These are phyloP conservation scores for Microhierax caerulescens DNA, from an alignment of 2,797 vertebrate genomes.

Conservation along the genomic window DNA sequence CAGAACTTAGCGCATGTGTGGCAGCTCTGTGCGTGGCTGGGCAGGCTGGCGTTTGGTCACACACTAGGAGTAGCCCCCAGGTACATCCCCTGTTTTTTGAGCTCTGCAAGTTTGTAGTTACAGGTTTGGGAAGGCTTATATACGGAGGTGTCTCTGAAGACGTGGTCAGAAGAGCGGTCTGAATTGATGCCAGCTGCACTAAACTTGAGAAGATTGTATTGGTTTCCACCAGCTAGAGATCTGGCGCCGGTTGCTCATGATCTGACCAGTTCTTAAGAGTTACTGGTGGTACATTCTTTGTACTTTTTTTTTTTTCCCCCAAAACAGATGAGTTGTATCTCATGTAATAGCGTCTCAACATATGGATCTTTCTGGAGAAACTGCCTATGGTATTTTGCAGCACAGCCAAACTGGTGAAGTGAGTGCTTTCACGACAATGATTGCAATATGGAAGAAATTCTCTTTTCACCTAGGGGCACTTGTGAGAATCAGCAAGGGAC, in stretches of 20 bases:
- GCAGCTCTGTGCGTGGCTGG: not conserved
- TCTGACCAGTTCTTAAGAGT: not conserved
- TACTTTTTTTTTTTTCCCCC: not conserved
- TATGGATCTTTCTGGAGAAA: slow-evolving; percentile 29
- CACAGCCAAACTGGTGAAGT: not conserved
- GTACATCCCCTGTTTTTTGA: not conserved
- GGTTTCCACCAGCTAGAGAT: not conserved
- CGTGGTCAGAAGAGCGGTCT: accelerated
- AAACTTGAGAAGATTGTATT: not conserved
- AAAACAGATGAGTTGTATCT: not conserved
- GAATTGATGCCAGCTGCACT: not conserved
- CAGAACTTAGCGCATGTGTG: accelerated
- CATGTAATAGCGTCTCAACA: not conserved
- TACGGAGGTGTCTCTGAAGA: not conserved
- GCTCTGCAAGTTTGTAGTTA: not conserved
- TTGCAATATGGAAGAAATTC: slow-evolving; percentile 62
- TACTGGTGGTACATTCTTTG: not conserved
- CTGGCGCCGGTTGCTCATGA: not conserved
- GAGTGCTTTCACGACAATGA: not conserved
- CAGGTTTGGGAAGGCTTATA: not conserved
- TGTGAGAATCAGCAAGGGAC: slow-evolving; percentile 16
- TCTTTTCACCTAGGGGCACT: slow-evolving; percentile 50
- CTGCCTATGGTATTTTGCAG: slow-evolving; percentile 17
- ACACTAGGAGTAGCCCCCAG: not conserved
- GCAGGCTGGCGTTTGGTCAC: not conserved